These are phyloP conservation scores for Spodoptera litura DNA, from an alignment of 1,140 invertebrate genomes.

Conservation along the genomic window DNA sequence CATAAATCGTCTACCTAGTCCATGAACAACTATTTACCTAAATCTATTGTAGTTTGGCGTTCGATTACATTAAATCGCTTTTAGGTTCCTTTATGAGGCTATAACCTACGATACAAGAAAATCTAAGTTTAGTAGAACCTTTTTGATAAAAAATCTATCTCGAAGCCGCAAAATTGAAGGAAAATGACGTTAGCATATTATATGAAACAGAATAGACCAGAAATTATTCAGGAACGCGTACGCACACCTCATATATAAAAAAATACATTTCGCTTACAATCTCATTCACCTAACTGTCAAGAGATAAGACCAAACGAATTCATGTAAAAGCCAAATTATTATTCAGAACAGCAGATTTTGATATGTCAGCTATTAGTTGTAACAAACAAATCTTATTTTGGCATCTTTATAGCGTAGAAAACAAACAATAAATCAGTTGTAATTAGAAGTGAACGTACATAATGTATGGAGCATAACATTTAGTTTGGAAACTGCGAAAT, in stretches of 20 bases:
- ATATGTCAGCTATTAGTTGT: neutral
- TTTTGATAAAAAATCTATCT: no score
- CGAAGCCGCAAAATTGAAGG: no score
- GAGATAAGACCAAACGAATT: constrained; percentile 5
- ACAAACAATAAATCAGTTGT: constrained; percentile 2
- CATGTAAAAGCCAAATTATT: neutral
- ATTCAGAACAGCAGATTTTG: constrained; percentile 8
- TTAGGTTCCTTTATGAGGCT: no score
- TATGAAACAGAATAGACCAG: no score
- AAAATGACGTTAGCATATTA: no score
- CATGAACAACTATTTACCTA: no score
- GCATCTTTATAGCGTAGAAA: neutral
- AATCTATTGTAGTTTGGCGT: no score
- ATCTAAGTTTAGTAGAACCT: no score
- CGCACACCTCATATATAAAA: neutral
- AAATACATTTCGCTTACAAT: neutral
- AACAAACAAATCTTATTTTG: constrained; percentile 13
- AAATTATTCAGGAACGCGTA: no score
- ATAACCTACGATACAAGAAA: no score
- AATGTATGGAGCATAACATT: constrained; percentile 10
- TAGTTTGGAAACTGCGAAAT: constrained; percentile 36
- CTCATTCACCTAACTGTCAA: neutral
- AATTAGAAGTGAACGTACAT: neutral
- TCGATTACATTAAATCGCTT: no score
- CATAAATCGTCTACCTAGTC: no score